These are phyloP conservation scores for Gymnorhina tibicen DNA, from an alignment of 2,113 vertebrate species.

Conservation along the genomic window DNA sequence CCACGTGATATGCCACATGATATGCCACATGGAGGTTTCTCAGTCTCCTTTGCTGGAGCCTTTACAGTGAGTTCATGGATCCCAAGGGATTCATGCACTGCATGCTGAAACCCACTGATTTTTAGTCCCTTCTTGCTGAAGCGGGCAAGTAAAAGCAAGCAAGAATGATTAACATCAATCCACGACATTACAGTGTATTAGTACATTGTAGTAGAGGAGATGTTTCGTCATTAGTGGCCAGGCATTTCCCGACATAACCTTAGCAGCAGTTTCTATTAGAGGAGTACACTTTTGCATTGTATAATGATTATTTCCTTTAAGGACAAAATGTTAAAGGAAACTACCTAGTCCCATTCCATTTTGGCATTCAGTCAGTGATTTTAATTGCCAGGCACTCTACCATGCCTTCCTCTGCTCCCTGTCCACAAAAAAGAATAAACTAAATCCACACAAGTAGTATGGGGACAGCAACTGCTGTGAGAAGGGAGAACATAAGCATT, in stretches of 20 bases:
- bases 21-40: neutral
- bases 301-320: neutral
- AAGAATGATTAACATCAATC: neutral
- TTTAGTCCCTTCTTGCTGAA: neutral
- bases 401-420: neutral
- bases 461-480: neutral
- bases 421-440: neutral
- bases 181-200: neutral
- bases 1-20: neutral
- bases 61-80: neutral
- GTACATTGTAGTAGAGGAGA: neutral
- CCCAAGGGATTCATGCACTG: neutral
- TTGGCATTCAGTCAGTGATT: neutral
- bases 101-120: neutral
- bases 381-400: neutral
- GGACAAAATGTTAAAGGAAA: neutral
- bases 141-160: neutral
- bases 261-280: neutral
- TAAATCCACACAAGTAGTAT: neutral
- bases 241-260: neutral
- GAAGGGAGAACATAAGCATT: neutral
- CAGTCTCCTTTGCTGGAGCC: neutral
- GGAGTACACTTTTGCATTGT: neutral
- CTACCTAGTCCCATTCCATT: neutral
- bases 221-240: accelerated